Conservation (phyloP, 2,113 vertebrate species). For the Columbina picui region DNA sequence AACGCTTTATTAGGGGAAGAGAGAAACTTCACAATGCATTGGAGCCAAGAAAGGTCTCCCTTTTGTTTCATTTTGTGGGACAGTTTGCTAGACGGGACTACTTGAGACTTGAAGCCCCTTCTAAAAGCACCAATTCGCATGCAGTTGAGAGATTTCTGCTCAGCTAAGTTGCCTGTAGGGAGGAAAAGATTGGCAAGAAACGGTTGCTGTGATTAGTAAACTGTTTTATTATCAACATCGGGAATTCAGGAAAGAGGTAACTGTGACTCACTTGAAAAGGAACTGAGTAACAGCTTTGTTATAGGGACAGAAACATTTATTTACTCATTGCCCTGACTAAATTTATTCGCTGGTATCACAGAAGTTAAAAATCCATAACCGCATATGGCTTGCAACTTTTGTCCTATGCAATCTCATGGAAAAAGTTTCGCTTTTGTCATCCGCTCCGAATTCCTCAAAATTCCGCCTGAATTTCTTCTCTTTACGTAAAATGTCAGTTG, state of each 20-base stretch:
- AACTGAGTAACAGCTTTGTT: slow-evolving; percentile 11
- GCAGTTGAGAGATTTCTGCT: not conserved
- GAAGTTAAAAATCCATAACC: not conserved
- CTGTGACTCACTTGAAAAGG: slow-evolving; percentile 33
- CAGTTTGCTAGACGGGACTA: not conserved
- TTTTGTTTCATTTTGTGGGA: not conserved
- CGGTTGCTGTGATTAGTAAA: not conserved
- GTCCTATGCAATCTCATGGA: not conserved
- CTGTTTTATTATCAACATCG: not conserved
- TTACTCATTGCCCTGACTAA: not conserved
- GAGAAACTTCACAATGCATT: not conserved
- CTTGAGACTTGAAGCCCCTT: not conserved
- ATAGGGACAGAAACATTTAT: not conserved
- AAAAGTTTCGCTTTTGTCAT: not conserved
- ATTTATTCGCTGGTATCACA: not conserved
- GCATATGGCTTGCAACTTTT: not conserved
- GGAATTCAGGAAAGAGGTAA: not conserved
- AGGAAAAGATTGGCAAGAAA: not conserved
- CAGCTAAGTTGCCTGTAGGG: not conserved
- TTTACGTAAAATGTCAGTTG: not conserved
- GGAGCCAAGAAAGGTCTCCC: not conserved
- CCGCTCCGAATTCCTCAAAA: not conserved
- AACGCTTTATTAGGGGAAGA: not conserved
- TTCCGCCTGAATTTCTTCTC: not conserved
- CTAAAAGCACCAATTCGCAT: not conserved